Evolutionary conservation across 1,140 invertebrate species (phyloP), one percentile per base, ranked within the genome.

Genomic region (Brachionus rotundiformis): DNA sequence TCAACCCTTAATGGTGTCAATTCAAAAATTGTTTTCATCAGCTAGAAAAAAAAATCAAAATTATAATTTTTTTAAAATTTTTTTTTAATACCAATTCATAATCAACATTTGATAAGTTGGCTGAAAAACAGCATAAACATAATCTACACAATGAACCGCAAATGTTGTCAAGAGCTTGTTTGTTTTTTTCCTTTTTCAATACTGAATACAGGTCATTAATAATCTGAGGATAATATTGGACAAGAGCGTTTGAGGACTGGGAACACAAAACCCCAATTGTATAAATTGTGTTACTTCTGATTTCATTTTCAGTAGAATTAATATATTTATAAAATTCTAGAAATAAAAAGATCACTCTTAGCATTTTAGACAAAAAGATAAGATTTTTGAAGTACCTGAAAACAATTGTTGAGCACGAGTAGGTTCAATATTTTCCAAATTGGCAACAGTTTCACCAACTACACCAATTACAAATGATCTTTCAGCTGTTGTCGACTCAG

Each of bases 401-500:
- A 71, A 73, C 2, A 79, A 25, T 27, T 63, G 76, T 39, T 59
- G 47, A n/a, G 44, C 47, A 11, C 47, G 23, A 19, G 8, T 63
- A 0, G 27, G 6, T 63, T 54, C 29, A 6, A 79, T 39, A 54
- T 54, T 59, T 33, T 63, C 19, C 19, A 79, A 29, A 63, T 79
- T 79, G 23, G 47, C 29, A 10, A 54, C 27, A 13, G 76, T 79
- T 79, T 79, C 76, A 39, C 76, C 76, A 39, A 79, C 59, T 33
- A 79, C 76, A 16, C 76, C 76, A 41, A 79, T 79, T 11, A 79
- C 76, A 31, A 79, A 79, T 31, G 76, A 79, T 25, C 29, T 63
- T 59, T 79, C 76, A 25, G 76, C 76, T 19, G 76, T 54, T 8
- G 76, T 36, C 5, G 76, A 79, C 31, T 54, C 59, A 4, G 27